Base-by-base conservation (phyloP, 2,888 invertebrate species). In the Papilio elwesi region DNA sequence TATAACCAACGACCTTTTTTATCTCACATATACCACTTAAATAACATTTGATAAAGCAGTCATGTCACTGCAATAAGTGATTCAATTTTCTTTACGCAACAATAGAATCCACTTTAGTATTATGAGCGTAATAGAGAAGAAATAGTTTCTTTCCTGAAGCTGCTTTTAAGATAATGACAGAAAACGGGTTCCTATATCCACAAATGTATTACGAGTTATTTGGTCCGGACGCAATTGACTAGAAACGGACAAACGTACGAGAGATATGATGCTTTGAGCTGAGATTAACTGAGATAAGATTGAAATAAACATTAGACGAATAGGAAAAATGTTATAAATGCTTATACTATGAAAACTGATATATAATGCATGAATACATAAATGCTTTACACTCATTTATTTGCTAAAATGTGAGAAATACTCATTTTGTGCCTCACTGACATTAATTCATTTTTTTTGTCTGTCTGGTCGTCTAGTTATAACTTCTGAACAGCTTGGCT, bases 131-230 rank as follows among this genome's bases (percentile, higher is more conserved):
- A 92, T 91, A 91, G 88, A 89, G 86, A 87, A 86, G 86, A 90
- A 92, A 92, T 92, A 92, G 93, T 93, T 93, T 93, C 92, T 91
- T 90, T 91, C 92, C 92, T 53, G 51, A 49, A 71, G 59, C 65
- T 93, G 88, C 91, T 92, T 92, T 92, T 92, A 92, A 91, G 91
- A 92, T 93, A 93, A 93, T 91, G 91, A 92, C 86, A 87, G 89
- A 87, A 89, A 92, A 91, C 87, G 90, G 88, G 90, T 90, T 91
- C 90, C 91, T 91, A 92, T 93, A 93, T 91, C 92, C 90, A 92
- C 93, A 93, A 93, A 92, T 68, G 90, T 92, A 91, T 86, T 85
- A 86, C 83, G 83, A 84, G 83, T 79, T 79, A 79, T 80, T 82
- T 80, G 74, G 81, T 82, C 79, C 80, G 78, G 79, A 78, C 38